Conservation (phyloP, 2,113 vertebrate genomes). For the Haplochromis burtoni region DNA sequence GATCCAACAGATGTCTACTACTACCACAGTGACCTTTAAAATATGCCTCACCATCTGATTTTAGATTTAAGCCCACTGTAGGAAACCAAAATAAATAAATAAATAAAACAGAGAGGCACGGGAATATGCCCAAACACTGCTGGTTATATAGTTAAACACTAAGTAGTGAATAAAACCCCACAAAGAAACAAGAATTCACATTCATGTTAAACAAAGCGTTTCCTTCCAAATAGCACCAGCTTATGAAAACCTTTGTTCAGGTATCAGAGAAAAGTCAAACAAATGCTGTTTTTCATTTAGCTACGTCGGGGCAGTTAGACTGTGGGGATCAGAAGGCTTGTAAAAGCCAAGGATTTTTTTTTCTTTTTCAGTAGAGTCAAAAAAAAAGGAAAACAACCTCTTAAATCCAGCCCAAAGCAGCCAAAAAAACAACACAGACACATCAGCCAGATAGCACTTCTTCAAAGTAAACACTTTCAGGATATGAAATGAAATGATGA, state of each 20-base stretch:
- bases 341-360: constrained; percentile 23
- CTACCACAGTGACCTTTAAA: constrained; percentile 62
- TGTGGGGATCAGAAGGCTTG: not conserved
- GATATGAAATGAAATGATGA: constrained; percentile 66
- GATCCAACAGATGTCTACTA: constrained; percentile 46
- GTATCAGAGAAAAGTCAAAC: constrained; percentile 1
- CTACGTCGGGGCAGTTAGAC: not conserved
- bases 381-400: constrained; percentile 10
- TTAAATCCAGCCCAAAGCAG: constrained; percentile 43
- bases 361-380: not conserved
- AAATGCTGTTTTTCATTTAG: constrained; percentile 1
- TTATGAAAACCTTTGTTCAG: not conserved
- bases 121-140: not conserved
- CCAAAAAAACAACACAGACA: constrained; percentile 28
- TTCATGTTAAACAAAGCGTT: not conserved
- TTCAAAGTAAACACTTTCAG: constrained; percentile 53
- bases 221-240: not conserved
- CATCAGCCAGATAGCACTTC: constrained; percentile 29
- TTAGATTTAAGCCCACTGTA: constrained; percentile 23
- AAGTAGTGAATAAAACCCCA: not conserved
- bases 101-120: not conserved
- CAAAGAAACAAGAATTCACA: not conserved
- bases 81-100: not conserved
- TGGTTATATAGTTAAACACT: not conserved
- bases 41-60: constrained; percentile 62